Conservation (phyloP, 1,140 invertebrate genomes). For the Vanessa atalanta region DNA sequence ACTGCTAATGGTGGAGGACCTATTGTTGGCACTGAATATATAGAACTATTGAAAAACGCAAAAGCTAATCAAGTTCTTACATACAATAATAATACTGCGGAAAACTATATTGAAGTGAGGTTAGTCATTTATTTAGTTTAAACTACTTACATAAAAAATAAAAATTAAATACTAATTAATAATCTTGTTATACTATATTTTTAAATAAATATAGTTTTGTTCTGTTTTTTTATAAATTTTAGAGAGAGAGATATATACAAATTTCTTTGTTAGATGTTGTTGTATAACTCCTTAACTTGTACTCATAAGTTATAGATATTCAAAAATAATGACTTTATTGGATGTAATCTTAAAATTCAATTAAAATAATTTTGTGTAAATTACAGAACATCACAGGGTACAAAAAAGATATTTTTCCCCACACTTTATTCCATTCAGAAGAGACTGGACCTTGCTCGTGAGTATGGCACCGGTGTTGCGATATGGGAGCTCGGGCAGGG, state of each 20-base stretch:
- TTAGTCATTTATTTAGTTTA: constrained; percentile 74
- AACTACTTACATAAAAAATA: too few relatives aligned
- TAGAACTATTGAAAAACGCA: constrained; percentile 84
- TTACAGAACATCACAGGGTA: constrained; percentile 84
- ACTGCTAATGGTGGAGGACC: constrained; percentile 88
- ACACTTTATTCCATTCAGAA: constrained; percentile 91
- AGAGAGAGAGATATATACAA: too few relatives aligned
- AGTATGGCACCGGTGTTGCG: constrained; percentile 91
- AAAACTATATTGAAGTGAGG: constrained; percentile 94
- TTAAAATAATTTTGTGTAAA: constrained; percentile 20
- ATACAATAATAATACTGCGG: constrained; percentile 89
- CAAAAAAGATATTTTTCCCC: constrained; percentile 93
- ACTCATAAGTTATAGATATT: too few relatives aligned
- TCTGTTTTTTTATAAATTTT: too few relatives aligned
- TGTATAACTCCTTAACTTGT: too few relatives aligned
- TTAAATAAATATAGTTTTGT: too few relatives aligned
- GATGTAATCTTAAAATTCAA: background rate
- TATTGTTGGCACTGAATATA: constrained; percentile 89
- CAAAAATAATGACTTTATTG: background rate
- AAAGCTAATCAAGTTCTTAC: constrained; percentile 85
- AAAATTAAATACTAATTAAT: too few relatives aligned
- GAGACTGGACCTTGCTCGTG: constrained; percentile 89
- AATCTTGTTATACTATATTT: too few relatives aligned
- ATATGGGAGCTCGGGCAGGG: constrained; percentile 98
- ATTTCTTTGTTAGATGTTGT: too few relatives aligned